A percentile compares a stretch with the other conserved stretches of the same genome.
These are phyloP conservation scores for Tapirus terrestris DNA, from an alignment of 2,113 vertebrate genomes.

Conservation along the genomic window DNA sequence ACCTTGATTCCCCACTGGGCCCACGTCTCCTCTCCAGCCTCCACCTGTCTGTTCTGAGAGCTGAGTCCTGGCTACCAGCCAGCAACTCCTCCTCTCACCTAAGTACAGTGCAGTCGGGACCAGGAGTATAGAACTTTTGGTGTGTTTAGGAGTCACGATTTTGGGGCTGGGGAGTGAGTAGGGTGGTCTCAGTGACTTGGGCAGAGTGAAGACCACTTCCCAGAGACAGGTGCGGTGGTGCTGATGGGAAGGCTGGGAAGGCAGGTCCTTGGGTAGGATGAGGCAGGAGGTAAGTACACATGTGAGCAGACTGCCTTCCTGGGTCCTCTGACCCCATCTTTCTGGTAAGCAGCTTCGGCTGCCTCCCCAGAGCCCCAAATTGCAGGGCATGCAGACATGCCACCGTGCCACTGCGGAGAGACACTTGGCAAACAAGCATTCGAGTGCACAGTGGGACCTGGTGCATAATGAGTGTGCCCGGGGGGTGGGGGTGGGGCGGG, in stretches of 20 bases:
- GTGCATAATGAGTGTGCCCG: not conserved
- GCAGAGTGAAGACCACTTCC: not conserved
- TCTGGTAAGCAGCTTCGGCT: not conserved
- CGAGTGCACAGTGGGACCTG: fast-evolving
- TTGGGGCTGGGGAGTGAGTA: not conserved
- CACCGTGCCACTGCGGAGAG: fast-evolving
- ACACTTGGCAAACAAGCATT: not conserved
- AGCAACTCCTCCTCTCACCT: conserved; percentile 71
- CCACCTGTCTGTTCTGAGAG: conserved; percentile 60
- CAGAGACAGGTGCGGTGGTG: fast-evolving
- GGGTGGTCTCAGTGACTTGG: conserved; percentile 65
- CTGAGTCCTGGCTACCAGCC: conserved; percentile 48
- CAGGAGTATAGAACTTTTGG: conserved; percentile 80
- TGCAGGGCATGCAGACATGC: not conserved
- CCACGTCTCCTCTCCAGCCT: not conserved
- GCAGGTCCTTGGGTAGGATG: too few relatives aligned
- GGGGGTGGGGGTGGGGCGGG: not conserved
- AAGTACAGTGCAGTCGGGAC: conserved; percentile 81
- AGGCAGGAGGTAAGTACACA: not conserved
- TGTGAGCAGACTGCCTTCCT: not conserved
- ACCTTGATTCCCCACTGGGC: fast-evolving
- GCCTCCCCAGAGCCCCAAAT: not conserved
- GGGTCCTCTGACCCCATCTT: not conserved
- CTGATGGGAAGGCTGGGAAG: not conserved
- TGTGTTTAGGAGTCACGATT: not conserved